Base-by-base conservation (phyloP, 2,113 vertebrate genomes). In the Panthera uncia region DNA sequence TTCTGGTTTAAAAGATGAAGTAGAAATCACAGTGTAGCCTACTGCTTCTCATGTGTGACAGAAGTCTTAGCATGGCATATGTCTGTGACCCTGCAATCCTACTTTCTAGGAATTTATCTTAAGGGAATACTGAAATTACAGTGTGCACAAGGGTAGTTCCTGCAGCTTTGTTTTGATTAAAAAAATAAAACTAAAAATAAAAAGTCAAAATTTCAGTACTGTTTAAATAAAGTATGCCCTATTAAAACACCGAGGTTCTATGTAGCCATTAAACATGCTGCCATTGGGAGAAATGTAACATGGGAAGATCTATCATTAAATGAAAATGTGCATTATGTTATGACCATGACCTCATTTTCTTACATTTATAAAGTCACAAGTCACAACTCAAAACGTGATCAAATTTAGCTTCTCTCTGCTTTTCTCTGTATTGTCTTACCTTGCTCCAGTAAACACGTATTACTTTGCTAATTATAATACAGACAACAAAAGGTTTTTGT, bases 21-120 rank as follows among this genome's bases (percentile, higher is more conserved):
- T 1, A 90, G 90, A 63, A 84, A 86, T 78, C 94, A 79, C 89
- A 38, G 55, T 66, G 68, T 61, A 94, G n/a, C 73, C n/a, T n/a
- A 14, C 19, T 55, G 33, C 92, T 90, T 80, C 45, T 92, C 84
- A 23, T 12, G 12, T 12, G 68, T 52, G 73, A 83, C 74, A 88
- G 68, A 90, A 95, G 38, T n/a, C 48, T 81, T 38, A 65, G 33
- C 48, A n/a, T 29, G 33, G 16, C 65, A 69, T 66, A 57, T 83
- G 91, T 50, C 79, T 97, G 68, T 84, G 90, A 97, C 90, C 68
- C 90, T 81, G 13, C 21, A 81, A 45, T 63, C 25, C 13, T 76
- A 63, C 97, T 96, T 92, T 98, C 96, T 95, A 96, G 96, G 90
- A 97, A 97, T 81, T 25, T 68, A 66, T 88, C 92, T 87, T 80